Percentiles rank a stretch among this genome's conserved stretches.
phyloP scores from a whole-genome alignment of 2,113 vertebrate genomes.

The Antechinus stuartii region DNA sequence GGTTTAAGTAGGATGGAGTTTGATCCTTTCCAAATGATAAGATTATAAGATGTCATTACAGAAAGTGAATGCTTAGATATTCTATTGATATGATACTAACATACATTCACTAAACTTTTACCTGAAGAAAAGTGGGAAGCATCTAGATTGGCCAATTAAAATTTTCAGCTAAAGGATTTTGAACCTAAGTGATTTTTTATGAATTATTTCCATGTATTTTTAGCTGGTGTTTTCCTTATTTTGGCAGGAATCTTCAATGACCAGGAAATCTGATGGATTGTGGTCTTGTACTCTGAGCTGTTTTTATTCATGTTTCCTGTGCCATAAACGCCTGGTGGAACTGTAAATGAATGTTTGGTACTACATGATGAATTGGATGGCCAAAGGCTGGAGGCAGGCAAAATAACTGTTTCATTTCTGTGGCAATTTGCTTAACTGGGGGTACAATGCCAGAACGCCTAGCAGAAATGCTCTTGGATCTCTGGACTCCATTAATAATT shows the following conservation, averaged over 20 bases:
- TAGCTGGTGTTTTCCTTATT: conserved; percentile 67
- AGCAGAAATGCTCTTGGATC: conserved; percentile 92
- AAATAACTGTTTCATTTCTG: conserved; percentile 91
- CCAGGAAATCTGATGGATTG: conserved; percentile 87
- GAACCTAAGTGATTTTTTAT: conserved; percentile 16
- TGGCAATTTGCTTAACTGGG: conserved; percentile 88
- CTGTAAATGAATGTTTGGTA: conserved; percentile 89
- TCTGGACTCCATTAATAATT: conserved; percentile 95
- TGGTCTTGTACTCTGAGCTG: conserved; percentile 81
- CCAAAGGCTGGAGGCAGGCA: conserved; percentile 88
- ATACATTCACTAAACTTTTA: neutral
- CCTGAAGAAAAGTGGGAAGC: neutral
- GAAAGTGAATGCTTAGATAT: neutral
- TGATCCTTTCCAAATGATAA: neutral
- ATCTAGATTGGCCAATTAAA: neutral
- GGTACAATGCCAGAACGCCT: conserved; percentile 93
- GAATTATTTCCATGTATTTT: conserved; percentile 20
- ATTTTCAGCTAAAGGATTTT: conserved; percentile 24
- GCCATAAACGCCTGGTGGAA: conserved; percentile 88
- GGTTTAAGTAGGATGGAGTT: neutral
- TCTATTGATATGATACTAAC: conserved; percentile 4
- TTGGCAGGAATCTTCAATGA: conserved; percentile 86
- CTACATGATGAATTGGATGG: conserved; percentile 92
- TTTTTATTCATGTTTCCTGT: conserved; percentile 83
- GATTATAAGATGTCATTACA: neutral